These are phyloP conservation scores for Limnephilus rhombicus DNA, from an alignment of 2,888 invertebrate species.

Conservation along the genomic window DNA sequence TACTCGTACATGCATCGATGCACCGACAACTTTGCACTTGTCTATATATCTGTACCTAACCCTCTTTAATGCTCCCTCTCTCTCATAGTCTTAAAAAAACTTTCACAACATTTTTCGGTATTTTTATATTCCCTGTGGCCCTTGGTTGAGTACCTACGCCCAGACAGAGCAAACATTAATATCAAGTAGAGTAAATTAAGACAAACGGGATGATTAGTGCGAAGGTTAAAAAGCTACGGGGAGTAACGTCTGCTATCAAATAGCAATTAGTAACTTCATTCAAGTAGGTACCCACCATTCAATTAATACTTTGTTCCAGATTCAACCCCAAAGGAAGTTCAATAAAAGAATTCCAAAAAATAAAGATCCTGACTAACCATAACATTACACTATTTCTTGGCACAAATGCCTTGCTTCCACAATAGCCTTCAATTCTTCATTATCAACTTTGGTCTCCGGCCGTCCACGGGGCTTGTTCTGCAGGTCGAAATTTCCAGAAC, in stretches of 20 bases:
- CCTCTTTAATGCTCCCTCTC: too few species aligned
- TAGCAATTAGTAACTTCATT: neutral
- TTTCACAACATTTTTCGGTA: neutral
- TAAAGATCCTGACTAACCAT: neutral
- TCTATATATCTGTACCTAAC: too few species aligned
- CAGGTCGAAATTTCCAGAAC: too few species aligned
- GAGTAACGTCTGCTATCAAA: neutral
- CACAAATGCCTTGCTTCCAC: too few species aligned
- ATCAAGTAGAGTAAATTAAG: neutral
- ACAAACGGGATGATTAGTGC: neutral
- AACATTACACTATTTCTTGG: too few species aligned
- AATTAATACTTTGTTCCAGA: neutral
- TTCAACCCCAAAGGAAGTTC: neutral
- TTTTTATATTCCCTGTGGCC: neutral
- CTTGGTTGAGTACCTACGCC: neutral
- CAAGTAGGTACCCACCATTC: neutral
- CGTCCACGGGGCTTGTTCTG: too few species aligned
- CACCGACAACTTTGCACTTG: too few species aligned
- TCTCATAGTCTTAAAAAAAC: neutral
- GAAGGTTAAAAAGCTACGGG: neutral
- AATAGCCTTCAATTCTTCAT: too few species aligned
- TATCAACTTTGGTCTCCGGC: too few species aligned
- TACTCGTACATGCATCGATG: too few species aligned
- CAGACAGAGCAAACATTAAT: neutral
- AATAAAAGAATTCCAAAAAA: neutral